phyloP scores from a whole-genome alignment of 2,113 vertebrate genomes.

The Leuciscus idus region DNA sequence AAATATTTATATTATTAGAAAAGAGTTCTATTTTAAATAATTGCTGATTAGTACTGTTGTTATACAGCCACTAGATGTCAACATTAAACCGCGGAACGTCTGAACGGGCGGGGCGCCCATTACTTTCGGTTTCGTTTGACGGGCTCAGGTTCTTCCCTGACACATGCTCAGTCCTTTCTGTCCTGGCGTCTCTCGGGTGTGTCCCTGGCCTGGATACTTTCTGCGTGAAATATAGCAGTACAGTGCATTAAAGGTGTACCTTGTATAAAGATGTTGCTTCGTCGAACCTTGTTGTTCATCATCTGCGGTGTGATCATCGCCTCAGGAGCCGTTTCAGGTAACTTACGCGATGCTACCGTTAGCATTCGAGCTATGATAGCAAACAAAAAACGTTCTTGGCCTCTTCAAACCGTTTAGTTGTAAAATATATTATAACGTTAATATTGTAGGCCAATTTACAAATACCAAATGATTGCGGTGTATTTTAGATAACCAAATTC shows the following conservation, averaged over 20 bases:
- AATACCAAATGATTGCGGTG: neutral
- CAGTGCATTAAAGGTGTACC: neutral
- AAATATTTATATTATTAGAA: no score
- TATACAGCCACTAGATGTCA: no score
- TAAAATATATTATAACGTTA: neutral
- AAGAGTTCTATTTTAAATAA: no score
- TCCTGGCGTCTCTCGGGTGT: neutral
- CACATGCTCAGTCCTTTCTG: no score
- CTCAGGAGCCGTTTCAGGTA: neutral
- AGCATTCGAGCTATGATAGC: neutral
- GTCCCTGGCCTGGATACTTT: accelerated
- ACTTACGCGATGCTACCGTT: neutral
- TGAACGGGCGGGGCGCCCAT: no score
- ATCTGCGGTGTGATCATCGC: neutral
- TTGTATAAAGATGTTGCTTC: neutral
- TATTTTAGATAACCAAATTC: neutral
- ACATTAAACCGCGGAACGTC: no score
- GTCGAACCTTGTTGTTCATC: neutral
- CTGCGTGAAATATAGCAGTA: neutral
- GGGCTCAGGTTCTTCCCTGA: no score
- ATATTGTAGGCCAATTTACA: neutral
- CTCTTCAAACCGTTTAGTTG: neutral
- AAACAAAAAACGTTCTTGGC: neutral
- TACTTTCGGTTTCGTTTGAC: no score
- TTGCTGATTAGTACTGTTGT: no score